A percentile compares a stretch with the other conserved stretches of the same genome.
These are phyloP conservation scores for Pseudois nayaur DNA, from an alignment of 2,113 vertebrate species.

Conservation along the genomic window DNA sequence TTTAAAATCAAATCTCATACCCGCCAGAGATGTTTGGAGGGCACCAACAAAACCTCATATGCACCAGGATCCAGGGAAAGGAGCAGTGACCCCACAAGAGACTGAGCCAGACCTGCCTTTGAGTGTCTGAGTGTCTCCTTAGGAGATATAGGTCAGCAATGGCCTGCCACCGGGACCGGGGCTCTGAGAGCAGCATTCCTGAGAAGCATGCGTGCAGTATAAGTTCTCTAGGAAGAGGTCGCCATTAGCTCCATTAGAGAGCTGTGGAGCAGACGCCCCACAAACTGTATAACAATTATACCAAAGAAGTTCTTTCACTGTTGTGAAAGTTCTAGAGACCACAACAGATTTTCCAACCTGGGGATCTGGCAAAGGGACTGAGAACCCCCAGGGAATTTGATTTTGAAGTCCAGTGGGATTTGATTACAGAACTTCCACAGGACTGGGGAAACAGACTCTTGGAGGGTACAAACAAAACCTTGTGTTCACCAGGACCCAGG, in stretches of 20 bases:
- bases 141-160: not conserved
- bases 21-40: not conserved
- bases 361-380: not conserved
- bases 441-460: not conserved
- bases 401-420: not conserved
- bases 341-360: not conserved
- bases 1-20: not conserved
- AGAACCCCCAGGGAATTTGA: not conserved
- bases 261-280: not conserved
- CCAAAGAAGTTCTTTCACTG: not conserved
- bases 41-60: not conserved
- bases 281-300: not conserved
- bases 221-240: not conserved
- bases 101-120: not conserved
- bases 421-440: not conserved
- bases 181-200: not conserved
- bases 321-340: not conserved
- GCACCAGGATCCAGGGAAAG: not conserved
- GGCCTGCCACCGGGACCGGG: rapidly evolving
- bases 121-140: not conserved
- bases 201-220: rapidly evolving
- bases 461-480: not conserved
- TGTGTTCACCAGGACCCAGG: not conserved
- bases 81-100: not conserved
- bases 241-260: not conserved